Evolutionary conservation across 2,888 invertebrate species (phyloP).

Genomic region (Mythimna albipuncta): DNA sequence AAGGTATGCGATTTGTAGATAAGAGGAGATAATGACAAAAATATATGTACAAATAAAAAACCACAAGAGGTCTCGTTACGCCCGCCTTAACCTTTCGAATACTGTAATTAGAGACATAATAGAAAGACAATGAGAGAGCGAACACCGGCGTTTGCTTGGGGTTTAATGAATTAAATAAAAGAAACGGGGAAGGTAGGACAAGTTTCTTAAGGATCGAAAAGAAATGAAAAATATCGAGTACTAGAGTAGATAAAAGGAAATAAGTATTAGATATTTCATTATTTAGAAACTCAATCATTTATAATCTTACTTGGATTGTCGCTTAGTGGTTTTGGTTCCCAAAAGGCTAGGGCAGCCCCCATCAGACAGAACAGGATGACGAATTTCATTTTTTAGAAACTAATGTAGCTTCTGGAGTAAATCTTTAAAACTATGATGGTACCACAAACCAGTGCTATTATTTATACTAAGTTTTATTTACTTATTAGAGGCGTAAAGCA

Average conservation of each 20-base stretch:
- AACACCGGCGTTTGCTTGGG: too few relatives aligned
- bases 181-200: too few relatives aligned
- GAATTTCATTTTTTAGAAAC: slow-evolving; percentile 8
- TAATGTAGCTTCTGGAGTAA: slow-evolving; percentile 9
- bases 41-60: background rate
- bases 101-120: too few relatives aligned
- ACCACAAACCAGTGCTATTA: too few relatives aligned
- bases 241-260: background rate
- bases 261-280: background rate
- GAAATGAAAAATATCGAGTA: background rate
- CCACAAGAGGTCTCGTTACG: background rate
- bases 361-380: slow-evolving; percentile 15
- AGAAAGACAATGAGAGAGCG: too few relatives aligned
- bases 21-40: too few relatives aligned
- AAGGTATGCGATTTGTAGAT: background rate
- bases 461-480: background rate
- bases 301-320: background rate
- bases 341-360: background rate
- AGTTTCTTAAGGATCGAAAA: background rate
- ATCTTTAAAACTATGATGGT: background rate
- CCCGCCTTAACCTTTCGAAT: too few relatives aligned
- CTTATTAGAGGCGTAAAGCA: background rate
- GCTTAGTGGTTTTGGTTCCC: background rate
- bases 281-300: background rate
- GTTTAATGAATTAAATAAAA: too few relatives aligned